Percentiles rank a stretch among this genome's conserved stretches.
Conservation (phyloP, 1,140 invertebrate genomes). For the Saccostrea cuccullata region DNA sequence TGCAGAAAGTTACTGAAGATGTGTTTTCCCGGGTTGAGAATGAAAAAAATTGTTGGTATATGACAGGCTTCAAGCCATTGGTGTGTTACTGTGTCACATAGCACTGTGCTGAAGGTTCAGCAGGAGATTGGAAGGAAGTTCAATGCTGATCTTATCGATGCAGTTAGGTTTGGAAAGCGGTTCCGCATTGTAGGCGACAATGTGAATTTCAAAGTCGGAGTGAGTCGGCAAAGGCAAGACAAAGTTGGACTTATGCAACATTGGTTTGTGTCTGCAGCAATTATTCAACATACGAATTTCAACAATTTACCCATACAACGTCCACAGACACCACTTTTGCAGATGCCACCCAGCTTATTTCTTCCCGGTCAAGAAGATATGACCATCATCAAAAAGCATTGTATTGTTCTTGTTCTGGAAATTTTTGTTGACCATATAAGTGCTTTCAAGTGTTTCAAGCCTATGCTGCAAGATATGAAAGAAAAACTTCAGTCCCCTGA, state of each 20-base stretch:
- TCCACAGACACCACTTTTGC: conserved; percentile 11
- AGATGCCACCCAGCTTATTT: not conserved
- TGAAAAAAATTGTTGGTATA: not conserved
- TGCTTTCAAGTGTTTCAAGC: not conserved
- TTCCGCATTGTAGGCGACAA: conserved; percentile 38
- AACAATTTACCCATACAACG: not conserved
- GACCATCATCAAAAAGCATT: not conserved
- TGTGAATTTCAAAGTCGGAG: conserved; percentile 33
- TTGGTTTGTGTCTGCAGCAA: conserved; percentile 32
- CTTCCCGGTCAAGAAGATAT: conserved; percentile 3
- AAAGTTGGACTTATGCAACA: conserved; percentile 15
- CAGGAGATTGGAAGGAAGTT: not conserved
- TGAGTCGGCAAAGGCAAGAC: conserved; percentile 9
- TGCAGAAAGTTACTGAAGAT: not conserved
- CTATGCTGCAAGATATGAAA: no score
- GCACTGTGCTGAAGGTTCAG: not conserved
- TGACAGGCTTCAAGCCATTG: conserved; percentile 37
- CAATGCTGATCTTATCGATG: conserved; percentile 41
- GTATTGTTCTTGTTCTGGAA: conserved; percentile 14
- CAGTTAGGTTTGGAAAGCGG: conserved; percentile 20
- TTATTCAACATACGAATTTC: conserved; percentile 25
- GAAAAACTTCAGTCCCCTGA: not conserved
- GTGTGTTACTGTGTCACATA: conserved; percentile 28
- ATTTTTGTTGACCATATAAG: not conserved
- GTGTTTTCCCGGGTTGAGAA: no score